These are phyloP conservation scores for Chanos chanos DNA, from an alignment of 2,797 vertebrate genomes.

Conservation along the genomic window DNA sequence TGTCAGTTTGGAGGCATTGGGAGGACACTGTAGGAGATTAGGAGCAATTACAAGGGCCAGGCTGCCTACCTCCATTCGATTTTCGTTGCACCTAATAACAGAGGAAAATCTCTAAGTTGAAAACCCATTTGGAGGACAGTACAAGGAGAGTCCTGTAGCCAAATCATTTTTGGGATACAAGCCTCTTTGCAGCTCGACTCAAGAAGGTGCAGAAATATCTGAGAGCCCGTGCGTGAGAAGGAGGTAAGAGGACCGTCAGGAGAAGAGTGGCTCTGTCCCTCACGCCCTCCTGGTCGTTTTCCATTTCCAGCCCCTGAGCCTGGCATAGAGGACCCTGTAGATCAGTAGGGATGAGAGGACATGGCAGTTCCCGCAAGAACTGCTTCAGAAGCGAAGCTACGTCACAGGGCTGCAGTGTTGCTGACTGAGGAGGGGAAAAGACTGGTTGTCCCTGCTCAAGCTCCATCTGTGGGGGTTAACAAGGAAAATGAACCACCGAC, in stretches of 20 bases:
- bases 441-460: slow-evolving; percentile 45
- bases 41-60: slow-evolving; percentile 64
- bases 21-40: slow-evolving; percentile 54
- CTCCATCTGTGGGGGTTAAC: slow-evolving; percentile 36
- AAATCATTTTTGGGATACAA: too few relatives aligned
- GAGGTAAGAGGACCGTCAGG: slow-evolving; percentile 54
- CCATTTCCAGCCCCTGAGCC: slow-evolving; percentile 45
- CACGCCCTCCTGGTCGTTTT: slow-evolving; percentile 6
- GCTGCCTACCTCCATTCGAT: slow-evolving; percentile 60
- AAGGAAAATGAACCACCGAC: too few relatives aligned
- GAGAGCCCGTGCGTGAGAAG: slow-evolving; percentile 33
- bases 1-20: slow-evolving; percentile 38
- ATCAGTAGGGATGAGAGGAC: slow-evolving; percentile 52
- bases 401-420: slow-evolving; percentile 54
- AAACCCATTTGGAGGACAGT: background rate
- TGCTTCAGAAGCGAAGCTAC: slow-evolving; percentile 61
- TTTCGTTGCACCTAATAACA: slow-evolving; percentile 52
- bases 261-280: slow-evolving; percentile 40
- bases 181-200: slow-evolving; percentile 46
- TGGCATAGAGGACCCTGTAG: slow-evolving; percentile 58
- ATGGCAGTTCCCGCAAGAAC: slow-evolving; percentile 57
- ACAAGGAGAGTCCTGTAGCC: background rate
- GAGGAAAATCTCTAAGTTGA: background rate
- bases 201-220: slow-evolving; percentile 60
- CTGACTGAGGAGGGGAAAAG: slow-evolving; percentile 30